phyloP scores from a whole-genome alignment of 2,113 vertebrate species.

The Isichthys henryi region DNA sequence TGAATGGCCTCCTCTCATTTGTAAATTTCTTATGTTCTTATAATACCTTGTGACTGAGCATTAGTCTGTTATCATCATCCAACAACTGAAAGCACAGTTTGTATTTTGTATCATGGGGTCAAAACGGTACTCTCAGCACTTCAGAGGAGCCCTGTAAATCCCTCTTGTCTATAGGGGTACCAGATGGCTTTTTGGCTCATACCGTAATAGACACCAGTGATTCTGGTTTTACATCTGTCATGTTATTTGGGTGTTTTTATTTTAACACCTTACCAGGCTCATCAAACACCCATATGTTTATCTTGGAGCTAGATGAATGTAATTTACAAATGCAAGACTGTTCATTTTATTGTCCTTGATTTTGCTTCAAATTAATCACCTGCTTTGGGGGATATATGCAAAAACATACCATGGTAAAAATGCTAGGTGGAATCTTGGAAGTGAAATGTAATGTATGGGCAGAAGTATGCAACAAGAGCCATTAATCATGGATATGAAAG shows the following conservation, averaged over 20 bases:
- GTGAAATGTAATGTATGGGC: slow-evolving; percentile 9
- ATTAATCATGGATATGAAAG: slow-evolving; percentile 16
- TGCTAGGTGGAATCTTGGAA: neutral
- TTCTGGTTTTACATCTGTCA: neutral
- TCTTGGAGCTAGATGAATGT: neutral
- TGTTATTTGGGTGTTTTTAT: neutral
- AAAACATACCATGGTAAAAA: neutral
- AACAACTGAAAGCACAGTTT: neutral
- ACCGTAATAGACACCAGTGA: neutral
- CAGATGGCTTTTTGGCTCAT: neutral
- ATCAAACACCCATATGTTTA: slow-evolving; percentile 2
- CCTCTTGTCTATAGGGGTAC: neutral
- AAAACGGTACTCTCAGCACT: neutral
- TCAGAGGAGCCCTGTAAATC: neutral
- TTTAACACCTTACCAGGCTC: neutral
- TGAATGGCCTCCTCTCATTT: no score
- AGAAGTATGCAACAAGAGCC: slow-evolving; percentile 5
- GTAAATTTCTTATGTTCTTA: no score
- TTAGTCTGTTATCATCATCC: neutral
- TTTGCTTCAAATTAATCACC: neutral
- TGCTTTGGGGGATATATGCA: neutral
- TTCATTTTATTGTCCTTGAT: neutral
- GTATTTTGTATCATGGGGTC: neutral
- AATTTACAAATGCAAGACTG: neutral
- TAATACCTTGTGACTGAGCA: neutral